Evolutionary conservation across 2,888 invertebrate genomes (phyloP).

Genomic region (Cyaniris semiargus): DNA sequence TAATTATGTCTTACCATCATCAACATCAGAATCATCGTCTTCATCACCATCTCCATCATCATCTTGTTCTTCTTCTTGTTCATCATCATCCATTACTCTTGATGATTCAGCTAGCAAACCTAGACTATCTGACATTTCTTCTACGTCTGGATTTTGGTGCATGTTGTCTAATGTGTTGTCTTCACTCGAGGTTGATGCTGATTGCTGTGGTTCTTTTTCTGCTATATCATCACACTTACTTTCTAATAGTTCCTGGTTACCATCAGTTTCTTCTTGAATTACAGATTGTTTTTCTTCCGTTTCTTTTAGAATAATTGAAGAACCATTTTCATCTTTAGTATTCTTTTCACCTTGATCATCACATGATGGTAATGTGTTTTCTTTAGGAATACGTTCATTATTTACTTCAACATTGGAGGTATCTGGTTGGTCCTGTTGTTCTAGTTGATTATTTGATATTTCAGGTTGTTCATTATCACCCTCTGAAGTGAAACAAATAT

Average conservation of each 20-base stretch:
- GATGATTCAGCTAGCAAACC: conserved; percentile 68
- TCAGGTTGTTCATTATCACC: conserved; percentile 32
- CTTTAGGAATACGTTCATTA: neutral
- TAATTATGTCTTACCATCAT: conserved; percentile 51
- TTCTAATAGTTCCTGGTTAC: conserved; percentile 12
- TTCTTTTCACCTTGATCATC: neutral
- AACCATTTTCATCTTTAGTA: neutral
- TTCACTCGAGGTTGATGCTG: conserved; percentile 36
- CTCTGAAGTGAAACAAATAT: neutral
- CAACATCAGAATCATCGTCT: conserved; percentile 51
- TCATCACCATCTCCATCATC: conserved; percentile 52
- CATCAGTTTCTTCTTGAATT: neutral
- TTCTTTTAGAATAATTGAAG: neutral
- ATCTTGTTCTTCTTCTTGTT: conserved; percentile 60
- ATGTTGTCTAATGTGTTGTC: conserved; percentile 6
- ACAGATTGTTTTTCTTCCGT: neutral
- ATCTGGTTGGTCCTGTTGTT: neutral
- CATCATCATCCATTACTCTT: conserved; percentile 61
- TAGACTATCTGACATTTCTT: conserved; percentile 59
- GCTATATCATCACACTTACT: neutral
- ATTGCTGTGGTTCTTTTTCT: conserved; percentile 38
- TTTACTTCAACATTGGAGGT: conserved; percentile 6
- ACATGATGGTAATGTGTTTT: neutral
- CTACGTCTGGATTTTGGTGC: conserved; percentile 33
- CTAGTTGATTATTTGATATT: neutral